Evolutionary conservation across 2,888 invertebrate genomes (phyloP).

Genomic region (Urechis unicinctus): DNA sequence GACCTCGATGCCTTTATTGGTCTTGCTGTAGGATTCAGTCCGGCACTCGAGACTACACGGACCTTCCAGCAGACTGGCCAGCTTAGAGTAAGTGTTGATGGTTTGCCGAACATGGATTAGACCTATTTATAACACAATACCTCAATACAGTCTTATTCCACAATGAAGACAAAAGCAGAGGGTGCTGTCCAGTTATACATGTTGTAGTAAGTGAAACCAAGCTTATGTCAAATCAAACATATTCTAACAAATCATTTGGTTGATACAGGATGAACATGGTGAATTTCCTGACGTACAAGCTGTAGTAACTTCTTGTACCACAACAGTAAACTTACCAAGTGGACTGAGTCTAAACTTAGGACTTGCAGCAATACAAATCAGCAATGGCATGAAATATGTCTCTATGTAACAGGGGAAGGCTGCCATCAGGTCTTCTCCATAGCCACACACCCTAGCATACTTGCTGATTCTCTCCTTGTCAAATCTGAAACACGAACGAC

Average conservation of each 20-base stretch:
- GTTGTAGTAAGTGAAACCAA: too few relatives aligned
- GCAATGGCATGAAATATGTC: constrained; percentile 19
- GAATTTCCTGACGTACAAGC: too few relatives aligned
- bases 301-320: too few relatives aligned
- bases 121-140: constrained; percentile 18
- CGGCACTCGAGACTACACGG: constrained; percentile 16
- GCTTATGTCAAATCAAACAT: too few relatives aligned
- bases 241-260: too few relatives aligned
- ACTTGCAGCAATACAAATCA: constrained; percentile 20
- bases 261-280: too few relatives aligned
- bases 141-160: neutral
- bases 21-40: constrained; percentile 21
- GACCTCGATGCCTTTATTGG: constrained; percentile 23
- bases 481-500: constrained; percentile 17
- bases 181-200: too few relatives aligned
- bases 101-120: constrained; percentile 29
- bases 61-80: constrained; percentile 20
- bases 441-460: constrained; percentile 25
- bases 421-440: constrained; percentile 5
- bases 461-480: constrained; percentile 14
- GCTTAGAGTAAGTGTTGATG: constrained; percentile 19
- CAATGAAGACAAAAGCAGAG: neutral
- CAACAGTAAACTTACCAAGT: constrained; percentile 24
- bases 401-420: constrained; percentile 28
- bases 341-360: constrained; percentile 25